A percentile compares a stretch with the other conserved stretches of the same genome.
Evolutionary conservation across 2,888 invertebrate species (phyloP).

Genomic region (Ectobius pallidus): DNA sequence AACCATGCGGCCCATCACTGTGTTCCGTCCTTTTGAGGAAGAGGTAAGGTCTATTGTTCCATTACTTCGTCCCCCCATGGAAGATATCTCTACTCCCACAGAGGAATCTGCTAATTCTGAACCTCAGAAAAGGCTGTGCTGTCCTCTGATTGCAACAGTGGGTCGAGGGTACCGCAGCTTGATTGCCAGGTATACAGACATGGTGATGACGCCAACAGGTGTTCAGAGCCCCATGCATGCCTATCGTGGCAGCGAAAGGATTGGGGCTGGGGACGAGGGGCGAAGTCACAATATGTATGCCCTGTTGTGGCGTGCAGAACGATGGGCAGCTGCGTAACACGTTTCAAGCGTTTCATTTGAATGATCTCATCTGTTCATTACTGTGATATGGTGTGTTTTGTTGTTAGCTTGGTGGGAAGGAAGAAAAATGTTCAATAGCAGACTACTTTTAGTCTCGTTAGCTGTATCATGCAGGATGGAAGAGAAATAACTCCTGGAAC

Average conservation of each 20-base stretch:
- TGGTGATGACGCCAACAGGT: constrained; percentile 40
- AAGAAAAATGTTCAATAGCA: background rate
- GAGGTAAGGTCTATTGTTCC: constrained; percentile 64
- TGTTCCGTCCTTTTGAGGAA: constrained; percentile 90
- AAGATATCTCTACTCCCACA: background rate
- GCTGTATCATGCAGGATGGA: too few species aligned
- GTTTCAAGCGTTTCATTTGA: background rate
- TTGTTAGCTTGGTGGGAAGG: background rate
- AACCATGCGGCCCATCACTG: constrained; percentile 83
- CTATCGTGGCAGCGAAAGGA: background rate
- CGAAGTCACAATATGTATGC: constrained; percentile 64
- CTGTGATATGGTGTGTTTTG: background rate
- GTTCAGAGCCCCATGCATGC: constrained; percentile 41
- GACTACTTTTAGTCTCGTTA: too few species aligned
- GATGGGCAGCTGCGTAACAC: constrained; percentile 61
- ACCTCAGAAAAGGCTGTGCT: constrained; percentile 55
- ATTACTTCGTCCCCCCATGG: constrained; percentile 19
- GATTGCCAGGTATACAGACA: constrained; percentile 51
- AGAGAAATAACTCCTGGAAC: too few species aligned
- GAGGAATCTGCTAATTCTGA: constrained; percentile 6
- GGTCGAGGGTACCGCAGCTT: constrained; percentile 86
- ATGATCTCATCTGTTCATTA: constrained; percentile 9
- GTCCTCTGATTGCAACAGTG: constrained; percentile 70
- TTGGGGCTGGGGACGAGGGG: constrained; percentile 47
- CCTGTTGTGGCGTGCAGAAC: constrained; percentile 73